Percentiles rank a stretch among this genome's conserved stretches.
phyloP scores from a whole-genome alignment of 2,888 invertebrate genomes.

The Drosophila mayaguana region DNA sequence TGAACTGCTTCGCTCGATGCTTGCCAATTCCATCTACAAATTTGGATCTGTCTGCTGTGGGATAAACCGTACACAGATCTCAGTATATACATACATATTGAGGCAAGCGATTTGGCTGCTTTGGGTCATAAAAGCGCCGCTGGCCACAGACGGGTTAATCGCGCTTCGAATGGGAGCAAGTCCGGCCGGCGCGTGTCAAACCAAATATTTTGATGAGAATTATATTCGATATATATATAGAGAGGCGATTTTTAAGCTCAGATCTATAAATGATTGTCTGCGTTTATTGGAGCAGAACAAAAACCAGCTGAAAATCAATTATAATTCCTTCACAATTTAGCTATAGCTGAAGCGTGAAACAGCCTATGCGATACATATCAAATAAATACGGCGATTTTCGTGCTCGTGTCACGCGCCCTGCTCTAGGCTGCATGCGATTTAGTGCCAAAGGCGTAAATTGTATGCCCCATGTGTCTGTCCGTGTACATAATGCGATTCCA shows the following conservation, averaged over 20 bases:
- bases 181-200: neutral
- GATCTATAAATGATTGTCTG: neutral
- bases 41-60: slow-evolving; percentile 23
- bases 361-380: neutral
- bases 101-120: slow-evolving; percentile 17
- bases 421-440: slow-evolving; percentile 3
- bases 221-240: neutral
- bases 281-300: neutral
- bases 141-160: slow-evolving; percentile 25
- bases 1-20: slow-evolving; percentile 18
- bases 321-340: neutral
- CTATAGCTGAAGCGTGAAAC: neutral
- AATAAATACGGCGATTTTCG: neutral
- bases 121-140: slow-evolving; percentile 54
- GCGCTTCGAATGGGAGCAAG: neutral
- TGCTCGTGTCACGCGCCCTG: slow-evolving; percentile 8
- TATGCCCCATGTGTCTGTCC: neutral
- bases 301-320: neutral
- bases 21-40: slow-evolving; percentile 30
- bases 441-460: slow-evolving; percentile 8
- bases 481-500: slow-evolving; percentile 57
- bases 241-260: neutral
- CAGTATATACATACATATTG: neutral
- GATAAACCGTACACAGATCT: slow-evolving; percentile 2
- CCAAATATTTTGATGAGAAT: neutral